Conservation (phyloP, 1,140 invertebrate species). For the Caenorhabditis brenneri region DNA sequence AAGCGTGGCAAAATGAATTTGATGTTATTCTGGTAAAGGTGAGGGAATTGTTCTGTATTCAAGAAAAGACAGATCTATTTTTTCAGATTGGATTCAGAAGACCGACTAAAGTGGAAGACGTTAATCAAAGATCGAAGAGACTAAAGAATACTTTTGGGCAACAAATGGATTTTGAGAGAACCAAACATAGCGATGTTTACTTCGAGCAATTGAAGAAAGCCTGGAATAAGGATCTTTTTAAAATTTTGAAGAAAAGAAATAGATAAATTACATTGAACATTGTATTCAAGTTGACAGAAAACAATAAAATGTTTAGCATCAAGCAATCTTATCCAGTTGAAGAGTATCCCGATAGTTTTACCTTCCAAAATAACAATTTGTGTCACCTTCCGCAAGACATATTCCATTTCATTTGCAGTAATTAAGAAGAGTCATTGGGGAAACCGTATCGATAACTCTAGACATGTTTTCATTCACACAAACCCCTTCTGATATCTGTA, state of each 20-base stretch:
- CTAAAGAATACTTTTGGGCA: conserved; percentile 8
- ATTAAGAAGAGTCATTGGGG: no score
- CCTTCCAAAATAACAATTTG: no score
- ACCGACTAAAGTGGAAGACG: not conserved
- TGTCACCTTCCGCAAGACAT: no score
- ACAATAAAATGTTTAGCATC: no score
- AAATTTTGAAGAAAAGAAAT: not conserved
- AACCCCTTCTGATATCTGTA: no score
- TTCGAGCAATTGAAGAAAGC: not conserved
- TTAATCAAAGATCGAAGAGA: not conserved
- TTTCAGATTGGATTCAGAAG: not conserved
- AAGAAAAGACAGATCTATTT: not conserved
- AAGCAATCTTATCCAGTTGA: no score
- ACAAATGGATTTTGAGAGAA: not conserved
- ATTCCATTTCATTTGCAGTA: no score
- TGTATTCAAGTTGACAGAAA: no score
- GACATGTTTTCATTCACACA: no score
- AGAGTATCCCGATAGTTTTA: no score
- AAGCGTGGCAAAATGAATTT: not conserved
- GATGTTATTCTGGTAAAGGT: not conserved
- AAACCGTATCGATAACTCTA: no score
- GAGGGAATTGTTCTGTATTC: not conserved
- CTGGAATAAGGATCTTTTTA: not conserved
- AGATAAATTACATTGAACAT: no score
- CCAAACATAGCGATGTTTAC: not conserved